phyloP scores from a whole-genome alignment of 2,888 invertebrate species.

The Epirrita christyi region DNA sequence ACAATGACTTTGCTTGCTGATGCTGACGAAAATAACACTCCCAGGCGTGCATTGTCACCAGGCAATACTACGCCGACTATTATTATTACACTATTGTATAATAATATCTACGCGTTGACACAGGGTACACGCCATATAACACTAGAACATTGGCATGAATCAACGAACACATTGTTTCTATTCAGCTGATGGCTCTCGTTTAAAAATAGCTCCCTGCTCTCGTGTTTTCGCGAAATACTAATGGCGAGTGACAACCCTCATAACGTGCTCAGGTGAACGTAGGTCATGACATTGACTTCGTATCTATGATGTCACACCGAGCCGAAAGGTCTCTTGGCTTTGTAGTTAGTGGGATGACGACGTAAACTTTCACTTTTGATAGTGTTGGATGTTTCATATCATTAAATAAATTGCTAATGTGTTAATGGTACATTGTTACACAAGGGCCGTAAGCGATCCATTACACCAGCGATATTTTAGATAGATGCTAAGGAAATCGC shows the following conservation, averaged over 20 bases:
- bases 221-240: slow-evolving; percentile 24
- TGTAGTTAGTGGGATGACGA: slow-evolving; percentile 20
- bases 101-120: slow-evolving; percentile 25
- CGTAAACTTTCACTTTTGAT: slow-evolving; percentile 17
- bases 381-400: too few species aligned
- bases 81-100: slow-evolving; percentile 48
- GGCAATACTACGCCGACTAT: slow-evolving; percentile 39
- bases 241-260: slow-evolving; percentile 33
- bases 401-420: too few species aligned
- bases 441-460: too few species aligned
- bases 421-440: too few species aligned
- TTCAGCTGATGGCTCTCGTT: slow-evolving; percentile 15
- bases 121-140: slow-evolving; percentile 20
- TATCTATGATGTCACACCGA: slow-evolving; percentile 34
- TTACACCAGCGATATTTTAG: too few species aligned
- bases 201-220: slow-evolving; percentile 28
- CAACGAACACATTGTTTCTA: slow-evolving; percentile 22
- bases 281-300: slow-evolving; percentile 42
- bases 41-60: slow-evolving; percentile 63
- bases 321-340: slow-evolving; percentile 20
- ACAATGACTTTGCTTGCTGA: slow-evolving; percentile 63
- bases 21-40: slow-evolving; percentile 75
- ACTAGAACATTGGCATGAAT: slow-evolving; percentile 33
- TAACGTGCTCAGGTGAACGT: slow-evolving; percentile 33
- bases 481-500: too few species aligned